Evolutionary conservation across 2,797 vertebrate species (phyloP).

Genomic region (Gambusia yucatana): DNA sequence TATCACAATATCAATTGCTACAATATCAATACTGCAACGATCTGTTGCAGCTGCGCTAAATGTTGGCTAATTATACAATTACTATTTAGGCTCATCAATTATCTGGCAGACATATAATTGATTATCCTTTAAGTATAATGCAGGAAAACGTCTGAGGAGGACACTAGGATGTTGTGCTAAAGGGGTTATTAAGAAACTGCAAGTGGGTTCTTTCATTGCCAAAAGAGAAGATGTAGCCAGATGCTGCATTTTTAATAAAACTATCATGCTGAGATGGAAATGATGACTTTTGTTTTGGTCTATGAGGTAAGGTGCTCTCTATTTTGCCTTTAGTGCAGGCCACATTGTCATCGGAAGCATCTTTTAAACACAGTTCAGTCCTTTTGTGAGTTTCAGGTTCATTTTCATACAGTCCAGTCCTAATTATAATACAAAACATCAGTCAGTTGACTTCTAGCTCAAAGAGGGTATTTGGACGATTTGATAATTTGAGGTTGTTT

Average conservation of each 20-base stretch:
- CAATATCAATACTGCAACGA: neutral
- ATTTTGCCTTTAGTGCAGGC: neutral
- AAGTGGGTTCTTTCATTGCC: neutral
- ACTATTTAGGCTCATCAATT: neutral
- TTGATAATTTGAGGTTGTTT: neutral
- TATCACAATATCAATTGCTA: neutral
- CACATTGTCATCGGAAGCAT: no score
- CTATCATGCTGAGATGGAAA: neutral
- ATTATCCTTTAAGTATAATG: neutral
- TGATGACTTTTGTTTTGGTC: neutral
- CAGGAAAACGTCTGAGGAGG: neutral
- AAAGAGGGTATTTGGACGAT: neutral
- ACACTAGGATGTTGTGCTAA: neutral
- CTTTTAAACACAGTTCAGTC: neutral
- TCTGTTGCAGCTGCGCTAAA: neutral
- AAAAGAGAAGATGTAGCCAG: neutral
- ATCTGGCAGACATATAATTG: neutral
- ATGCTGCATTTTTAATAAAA: neutral
- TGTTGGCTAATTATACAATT: neutral
- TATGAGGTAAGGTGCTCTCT: neutral
- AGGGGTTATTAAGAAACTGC: neutral
- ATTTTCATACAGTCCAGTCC: neutral
- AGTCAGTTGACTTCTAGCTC: neutral
- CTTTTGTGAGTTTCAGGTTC: neutral
- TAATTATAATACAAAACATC: neutral